Conservation (phyloP, 2,888 invertebrate genomes). For the Andrena dorsata region DNA sequence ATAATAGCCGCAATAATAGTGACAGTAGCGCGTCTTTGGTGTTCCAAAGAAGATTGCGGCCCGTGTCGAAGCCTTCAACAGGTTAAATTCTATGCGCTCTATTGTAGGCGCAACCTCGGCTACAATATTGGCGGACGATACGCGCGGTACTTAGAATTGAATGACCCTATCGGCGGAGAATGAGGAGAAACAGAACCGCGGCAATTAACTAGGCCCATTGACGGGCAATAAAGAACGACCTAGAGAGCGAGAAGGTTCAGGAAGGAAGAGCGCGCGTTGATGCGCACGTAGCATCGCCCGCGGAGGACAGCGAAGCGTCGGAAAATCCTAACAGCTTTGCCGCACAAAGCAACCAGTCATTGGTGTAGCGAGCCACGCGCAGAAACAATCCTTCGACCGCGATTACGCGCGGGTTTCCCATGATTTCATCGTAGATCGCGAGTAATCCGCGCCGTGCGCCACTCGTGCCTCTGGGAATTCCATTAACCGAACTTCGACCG, state of each 20-base stretch:
- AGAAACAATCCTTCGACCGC: conserved; percentile 55
- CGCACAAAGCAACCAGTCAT: conserved; percentile 58
- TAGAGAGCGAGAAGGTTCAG: not conserved
- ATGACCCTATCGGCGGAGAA: not conserved
- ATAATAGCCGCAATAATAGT: no score
- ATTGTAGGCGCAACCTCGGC: not conserved
- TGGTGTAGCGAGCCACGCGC: conserved; percentile 34
- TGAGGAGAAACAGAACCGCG: not conserved
- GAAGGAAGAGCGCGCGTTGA: conserved; percentile 30
- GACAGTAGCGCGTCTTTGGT: no score
- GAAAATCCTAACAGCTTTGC: conserved; percentile 70
- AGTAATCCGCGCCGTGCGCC: conserved; percentile 15
- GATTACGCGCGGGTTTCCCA: conserved; percentile 68
- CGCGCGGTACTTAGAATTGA: not conserved
- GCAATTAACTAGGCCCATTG: not conserved
- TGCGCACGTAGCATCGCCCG: conserved; percentile 1
- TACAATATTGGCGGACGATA: not conserved
- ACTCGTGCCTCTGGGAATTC: conserved; percentile 48
- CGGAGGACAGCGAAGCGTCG: conserved; percentile 30
- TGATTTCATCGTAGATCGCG: conserved; percentile 67
- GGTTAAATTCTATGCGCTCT: not conserved
- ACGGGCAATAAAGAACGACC: not conserved
- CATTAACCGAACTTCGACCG: conserved; percentile 22
- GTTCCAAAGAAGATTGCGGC: no score
- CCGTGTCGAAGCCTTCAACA: not conserved